phyloP scores from a whole-genome alignment of 2,113 vertebrate genomes.

The Myrmophylax atrothorax region DNA sequence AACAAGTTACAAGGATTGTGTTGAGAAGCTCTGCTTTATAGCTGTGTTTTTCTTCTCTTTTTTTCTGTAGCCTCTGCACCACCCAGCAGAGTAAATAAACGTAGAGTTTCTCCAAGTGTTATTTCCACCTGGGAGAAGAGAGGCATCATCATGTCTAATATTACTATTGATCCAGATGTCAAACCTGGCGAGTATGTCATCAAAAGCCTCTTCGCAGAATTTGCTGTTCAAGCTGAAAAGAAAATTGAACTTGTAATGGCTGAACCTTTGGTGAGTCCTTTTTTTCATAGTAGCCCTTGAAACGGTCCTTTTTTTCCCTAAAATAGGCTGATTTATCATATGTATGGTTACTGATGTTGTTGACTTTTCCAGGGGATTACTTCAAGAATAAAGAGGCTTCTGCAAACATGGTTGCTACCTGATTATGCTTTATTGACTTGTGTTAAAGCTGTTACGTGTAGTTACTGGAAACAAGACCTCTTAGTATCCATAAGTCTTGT shows the following conservation, averaged over 20 bases:
- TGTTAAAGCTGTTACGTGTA: background rate
- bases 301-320: background rate
- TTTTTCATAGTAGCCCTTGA: background rate
- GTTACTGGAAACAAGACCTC: conserved; percentile 1
- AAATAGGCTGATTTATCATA: background rate
- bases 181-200: conserved; percentile 99
- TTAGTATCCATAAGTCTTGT: background rate
- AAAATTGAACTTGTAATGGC: conserved; percentile 99
- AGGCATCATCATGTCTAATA: conserved; percentile 92
- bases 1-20: background rate
- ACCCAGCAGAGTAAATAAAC: conserved; percentile 86
- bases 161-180: conserved; percentile 97
- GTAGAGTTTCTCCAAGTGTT: conserved; percentile 73
- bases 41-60: background rate
- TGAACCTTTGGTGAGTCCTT: conserved; percentile 93
- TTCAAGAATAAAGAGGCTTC: background rate
- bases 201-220: conserved; percentile 98
- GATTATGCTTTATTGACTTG: background rate
- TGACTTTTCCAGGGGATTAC: background rate
- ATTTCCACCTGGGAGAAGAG: conserved; percentile 79
- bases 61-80: conserved; percentile 83
- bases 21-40: background rate
- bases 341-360: background rate
- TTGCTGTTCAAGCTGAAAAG: conserved; percentile 97
- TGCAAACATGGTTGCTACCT: background rate